Conservation (phyloP, 1,140 invertebrate species). For the Drosophila kurseongensis region DNA sequence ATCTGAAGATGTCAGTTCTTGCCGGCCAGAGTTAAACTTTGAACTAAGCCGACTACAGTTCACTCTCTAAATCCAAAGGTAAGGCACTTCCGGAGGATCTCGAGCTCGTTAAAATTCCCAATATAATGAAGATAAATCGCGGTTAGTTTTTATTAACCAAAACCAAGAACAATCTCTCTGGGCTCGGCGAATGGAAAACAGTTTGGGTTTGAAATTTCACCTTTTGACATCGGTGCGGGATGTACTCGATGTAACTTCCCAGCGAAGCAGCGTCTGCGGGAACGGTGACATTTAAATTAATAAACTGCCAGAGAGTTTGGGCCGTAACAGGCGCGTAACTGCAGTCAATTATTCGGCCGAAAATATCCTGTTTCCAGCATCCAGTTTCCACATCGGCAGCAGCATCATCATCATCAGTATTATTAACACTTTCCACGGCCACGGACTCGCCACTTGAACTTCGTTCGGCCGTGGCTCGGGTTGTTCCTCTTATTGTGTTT, state of each 20-base stretch:
- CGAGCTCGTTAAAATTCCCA: constrained; percentile 27
- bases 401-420: constrained; percentile 59
- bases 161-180: background rate
- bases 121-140: constrained; percentile 75
- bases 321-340: constrained; percentile 61
- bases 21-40: constrained; percentile 21
- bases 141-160: constrained; percentile 25
- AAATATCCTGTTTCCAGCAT: constrained; percentile 71
- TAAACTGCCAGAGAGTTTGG: constrained; percentile 53
- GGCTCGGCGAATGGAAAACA: constrained; percentile 17
- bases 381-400: constrained; percentile 57
- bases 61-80: constrained; percentile 36
- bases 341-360: constrained; percentile 70
- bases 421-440: constrained; percentile 74
- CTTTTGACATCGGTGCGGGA: constrained; percentile 64
- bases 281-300: constrained; percentile 80
- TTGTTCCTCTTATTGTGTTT: constrained; percentile 48
- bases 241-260: constrained; percentile 7
- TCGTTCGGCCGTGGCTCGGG: constrained; percentile 27
- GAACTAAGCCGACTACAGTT: constrained; percentile 31
- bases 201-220: constrained; percentile 83
- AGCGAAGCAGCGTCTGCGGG: constrained; percentile 3
- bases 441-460: constrained; percentile 64
- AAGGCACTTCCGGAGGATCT: constrained; percentile 60
- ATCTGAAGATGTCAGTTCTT: constrained; percentile 46